Percentiles rank a stretch among this genome's conserved stretches.
Conservation (phyloP, 2,797 vertebrate genomes). For the Phoebastria nigripes region DNA sequence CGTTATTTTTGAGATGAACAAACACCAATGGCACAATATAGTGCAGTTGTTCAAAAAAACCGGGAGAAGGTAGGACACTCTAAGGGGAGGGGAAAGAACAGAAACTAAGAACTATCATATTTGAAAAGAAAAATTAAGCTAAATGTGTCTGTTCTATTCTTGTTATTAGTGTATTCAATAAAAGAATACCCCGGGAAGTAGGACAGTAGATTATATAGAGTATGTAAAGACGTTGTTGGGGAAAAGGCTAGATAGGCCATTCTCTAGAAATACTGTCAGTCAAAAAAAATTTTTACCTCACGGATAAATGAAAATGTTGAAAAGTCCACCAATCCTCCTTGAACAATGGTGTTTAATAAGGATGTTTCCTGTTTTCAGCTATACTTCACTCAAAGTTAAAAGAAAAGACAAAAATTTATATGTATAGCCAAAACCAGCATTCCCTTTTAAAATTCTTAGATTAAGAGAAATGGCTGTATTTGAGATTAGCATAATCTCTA, state of each 20-base stretch:
- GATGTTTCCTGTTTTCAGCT: neutral
- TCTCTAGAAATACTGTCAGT: neutral
- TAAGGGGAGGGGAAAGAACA: neutral
- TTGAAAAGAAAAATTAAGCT: neutral
- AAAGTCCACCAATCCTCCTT: neutral
- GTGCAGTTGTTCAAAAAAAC: neutral
- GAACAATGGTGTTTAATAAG: neutral
- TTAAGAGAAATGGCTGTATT: neutral
- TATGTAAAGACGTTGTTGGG: neutral
- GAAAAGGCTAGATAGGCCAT: neutral
- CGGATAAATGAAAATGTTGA: neutral
- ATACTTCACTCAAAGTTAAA: neutral
- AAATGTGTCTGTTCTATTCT: neutral
- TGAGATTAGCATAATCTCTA: neutral
- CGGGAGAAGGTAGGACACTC: neutral
- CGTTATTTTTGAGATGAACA: neutral
- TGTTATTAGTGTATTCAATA: neutral
- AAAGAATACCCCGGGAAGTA: neutral
- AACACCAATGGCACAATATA: neutral
- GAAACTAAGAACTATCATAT: neutral
- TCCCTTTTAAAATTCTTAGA: neutral
- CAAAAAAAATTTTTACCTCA: neutral
- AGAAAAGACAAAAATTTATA: neutral
- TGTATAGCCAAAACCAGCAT: neutral
- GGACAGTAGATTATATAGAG: neutral